A percentile compares a stretch with the other conserved stretches of the same genome.
Evolutionary conservation across 2,888 invertebrate species (phyloP).

Genomic region (Melitaea athalia): DNA sequence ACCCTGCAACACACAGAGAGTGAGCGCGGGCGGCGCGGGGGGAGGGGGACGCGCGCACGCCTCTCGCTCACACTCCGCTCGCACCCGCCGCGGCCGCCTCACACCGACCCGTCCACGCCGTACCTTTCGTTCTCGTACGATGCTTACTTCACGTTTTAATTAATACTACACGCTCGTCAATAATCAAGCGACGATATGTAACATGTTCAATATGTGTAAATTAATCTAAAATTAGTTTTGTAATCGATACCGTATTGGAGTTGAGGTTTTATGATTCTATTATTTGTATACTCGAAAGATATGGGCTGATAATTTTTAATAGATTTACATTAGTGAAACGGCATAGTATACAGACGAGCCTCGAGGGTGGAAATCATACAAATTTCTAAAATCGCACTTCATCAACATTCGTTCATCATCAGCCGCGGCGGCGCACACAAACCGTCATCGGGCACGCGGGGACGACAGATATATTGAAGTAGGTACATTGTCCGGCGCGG

Average conservation of each 20-base stretch:
- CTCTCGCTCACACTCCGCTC: slow-evolving; percentile 34
- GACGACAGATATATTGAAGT: slow-evolving; percentile 58
- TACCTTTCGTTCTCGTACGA: neutral
- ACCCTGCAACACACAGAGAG: slow-evolving; percentile 58
- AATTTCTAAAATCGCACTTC: neutral
- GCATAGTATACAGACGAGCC: neutral
- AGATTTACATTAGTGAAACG: neutral
- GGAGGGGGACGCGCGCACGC: slow-evolving; percentile 16
- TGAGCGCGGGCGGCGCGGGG: slow-evolving; percentile 39
- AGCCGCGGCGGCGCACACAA: slow-evolving; percentile 24
- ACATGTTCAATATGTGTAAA: neutral
- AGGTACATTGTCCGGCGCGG: slow-evolving; percentile 64
- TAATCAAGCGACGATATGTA: neutral
- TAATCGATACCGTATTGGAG: neutral
- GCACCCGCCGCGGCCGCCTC: slow-evolving; percentile 11
- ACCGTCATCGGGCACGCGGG: slow-evolving; percentile 42
- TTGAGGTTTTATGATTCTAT: neutral
- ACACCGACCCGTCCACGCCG: neutral
- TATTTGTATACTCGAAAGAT: neutral
- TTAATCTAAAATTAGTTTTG: neutral
- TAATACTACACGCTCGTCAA: neutral
- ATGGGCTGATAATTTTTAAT: neutral
- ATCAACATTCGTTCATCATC: neutral
- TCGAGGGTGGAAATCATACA: neutral
- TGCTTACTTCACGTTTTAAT: neutral